A percentile compares a stretch with the other conserved stretches of the same genome.
Conservation (phyloP, 2,888 invertebrate genomes). For the Dasypogon diadema region DNA sequence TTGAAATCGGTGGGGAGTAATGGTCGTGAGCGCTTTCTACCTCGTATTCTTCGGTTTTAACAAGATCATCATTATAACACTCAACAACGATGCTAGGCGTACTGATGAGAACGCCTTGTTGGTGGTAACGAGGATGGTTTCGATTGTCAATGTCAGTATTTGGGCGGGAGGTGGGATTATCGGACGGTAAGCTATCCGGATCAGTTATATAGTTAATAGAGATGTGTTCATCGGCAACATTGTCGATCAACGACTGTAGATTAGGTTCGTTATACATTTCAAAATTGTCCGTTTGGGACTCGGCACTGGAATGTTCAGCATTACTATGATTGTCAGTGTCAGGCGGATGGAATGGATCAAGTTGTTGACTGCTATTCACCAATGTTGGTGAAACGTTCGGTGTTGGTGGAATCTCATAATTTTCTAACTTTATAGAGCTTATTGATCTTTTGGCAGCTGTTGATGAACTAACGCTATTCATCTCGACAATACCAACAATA, state of each 20-base stretch:
- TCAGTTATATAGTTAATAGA: background rate
- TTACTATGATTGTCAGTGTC: conserved; percentile 8
- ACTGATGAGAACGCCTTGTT: too few species aligned
- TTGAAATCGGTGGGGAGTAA: background rate
- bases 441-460: background rate
- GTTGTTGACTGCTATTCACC: background rate
- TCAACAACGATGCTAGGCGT: conserved; percentile 48
- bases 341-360: background rate
- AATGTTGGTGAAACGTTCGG: background rate
- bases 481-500: background rate
- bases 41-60: conserved; percentile 1
- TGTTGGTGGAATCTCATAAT: background rate
- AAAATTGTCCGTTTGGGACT: conserved; percentile 36
- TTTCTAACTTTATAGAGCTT: background rate
- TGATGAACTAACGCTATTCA: background rate
- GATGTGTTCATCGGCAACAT: conserved; percentile 30
- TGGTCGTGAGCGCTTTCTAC: background rate
- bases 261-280: conserved; percentile 47
- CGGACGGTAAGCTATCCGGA: background rate
- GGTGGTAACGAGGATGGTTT: too few species aligned
- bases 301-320: conserved; percentile 26
- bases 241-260: conserved; percentile 44
- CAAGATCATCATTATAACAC: conserved; percentile 42
- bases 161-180: too few species aligned
- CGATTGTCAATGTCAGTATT: background rate